Evolutionary conservation across 2,797 vertebrate genomes (phyloP).

Genomic region (Kryptopterus vitreolus): DNA sequence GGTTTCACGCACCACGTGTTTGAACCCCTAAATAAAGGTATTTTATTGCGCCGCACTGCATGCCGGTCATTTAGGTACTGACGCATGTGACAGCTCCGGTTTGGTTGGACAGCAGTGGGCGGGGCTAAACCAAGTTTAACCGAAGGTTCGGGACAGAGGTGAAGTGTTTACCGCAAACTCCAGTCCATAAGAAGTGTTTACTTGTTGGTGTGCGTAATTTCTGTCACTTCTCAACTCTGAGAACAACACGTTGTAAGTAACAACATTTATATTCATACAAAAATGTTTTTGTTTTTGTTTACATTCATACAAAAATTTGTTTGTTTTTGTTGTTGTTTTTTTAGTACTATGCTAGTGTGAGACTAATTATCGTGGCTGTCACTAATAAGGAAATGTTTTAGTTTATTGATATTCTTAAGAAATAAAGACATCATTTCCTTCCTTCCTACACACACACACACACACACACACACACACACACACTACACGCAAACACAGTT

Average conservation of each 20-base stretch:
- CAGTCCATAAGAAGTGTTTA: rapidly evolving
- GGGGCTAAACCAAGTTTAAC: background rate
- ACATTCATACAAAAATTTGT: no score
- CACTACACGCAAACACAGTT: no score
- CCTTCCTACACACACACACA: no score
- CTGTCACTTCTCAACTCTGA: background rate
- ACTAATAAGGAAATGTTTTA: background rate
- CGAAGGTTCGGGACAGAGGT: background rate
- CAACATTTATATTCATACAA: background rate
- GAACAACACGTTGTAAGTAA: background rate
- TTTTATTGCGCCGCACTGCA: background rate
- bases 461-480: no score
- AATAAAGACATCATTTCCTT: background rate
- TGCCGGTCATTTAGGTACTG: background rate
- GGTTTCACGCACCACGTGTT: no score
- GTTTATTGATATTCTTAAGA: no score
- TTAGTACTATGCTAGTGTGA: background rate
- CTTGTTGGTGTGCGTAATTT: background rate
- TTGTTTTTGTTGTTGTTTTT: background rate
- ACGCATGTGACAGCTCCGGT: background rate
- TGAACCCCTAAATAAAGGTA: no score
- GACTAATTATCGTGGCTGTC: background rate
- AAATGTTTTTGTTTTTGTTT: background rate
- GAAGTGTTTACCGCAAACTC: background rate
- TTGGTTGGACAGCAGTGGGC: background rate